Evolutionary conservation across 30 jellyfish, hydroid and myxozoan species (phyloP), one percentile per base, ranked within the genome.

Genomic region (Aurelia coerulea): DNA sequence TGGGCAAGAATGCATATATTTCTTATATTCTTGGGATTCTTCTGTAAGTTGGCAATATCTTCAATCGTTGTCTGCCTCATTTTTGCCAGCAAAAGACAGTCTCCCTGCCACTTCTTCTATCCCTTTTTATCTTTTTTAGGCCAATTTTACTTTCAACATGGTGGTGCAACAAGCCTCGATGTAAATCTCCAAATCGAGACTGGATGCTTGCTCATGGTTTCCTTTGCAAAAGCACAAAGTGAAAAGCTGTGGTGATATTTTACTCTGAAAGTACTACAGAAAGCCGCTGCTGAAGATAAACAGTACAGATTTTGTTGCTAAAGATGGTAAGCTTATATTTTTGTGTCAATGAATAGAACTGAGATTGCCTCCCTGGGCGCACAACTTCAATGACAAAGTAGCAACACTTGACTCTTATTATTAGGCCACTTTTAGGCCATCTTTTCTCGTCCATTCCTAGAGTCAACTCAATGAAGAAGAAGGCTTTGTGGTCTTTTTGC

Each of bases 1-100:
- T 96, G 99, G 50, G 99, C 99, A 60, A 96, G 83, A 34, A 96
- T 96, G 78, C 99, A 96, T 18, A 96, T 96, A 81, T 96, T 96
- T 34, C 99, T 76, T 41, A 96, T 92, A 73, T 88, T 88, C 49
- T 75, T 65, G 59, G 97, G 81, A 60, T 96, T 90, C 86, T 78
- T 83, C 80, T 95, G 99, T 65, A 95, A 62, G 6, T 83, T 51
- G 11, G 86, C 18, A 13, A 92, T 85, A 54, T 86, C 90, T 10
- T 86, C 96, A 58, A 83, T 17, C 60, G 88, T 73, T 65, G 80
- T 94, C 68, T 73, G 90, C 79, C 91, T 68, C 98, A 92, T 92
- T 18, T 67, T 51, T 63, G 23, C 31, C 29, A n/a, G 52, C 14
- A 41, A 11, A 10, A 31, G 85, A 13, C 33, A 0, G n/a, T 41